Evolutionary conservation across 1,140 invertebrate genomes (phyloP), one percentile per base, ranked within the genome.

Genomic region (Drosophila saltans): DNA sequence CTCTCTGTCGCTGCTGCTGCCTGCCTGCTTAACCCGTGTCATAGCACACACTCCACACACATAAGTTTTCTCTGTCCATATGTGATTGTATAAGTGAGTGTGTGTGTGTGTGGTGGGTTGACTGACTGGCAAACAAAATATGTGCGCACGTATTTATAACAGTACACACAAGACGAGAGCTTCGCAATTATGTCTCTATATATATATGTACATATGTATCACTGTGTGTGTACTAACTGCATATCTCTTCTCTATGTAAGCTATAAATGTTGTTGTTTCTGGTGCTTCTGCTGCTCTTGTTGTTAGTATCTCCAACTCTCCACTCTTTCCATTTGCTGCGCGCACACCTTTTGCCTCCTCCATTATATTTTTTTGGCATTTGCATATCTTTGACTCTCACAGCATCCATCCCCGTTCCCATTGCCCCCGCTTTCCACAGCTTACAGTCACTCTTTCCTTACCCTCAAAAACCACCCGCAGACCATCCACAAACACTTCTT

Each of bases 251-350:
- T 76, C 72, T 65, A 36, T 36, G 33, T 36, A 6, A 36, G 33
- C 33, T 36, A 36, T 72, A 58, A 36, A 55, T 60, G 63, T 56
- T 33, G 45, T 55, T 57, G 48, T 81, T 30, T 30, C 28, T 30
- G 33, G 3, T 36, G 6, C 33, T 36, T 30, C 28, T 30, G 33
- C 33, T 36, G 6, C 33, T 36, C 33, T 36, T 36, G 33, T 36
- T 36, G 33, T 1, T 36, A 36, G 33, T 5, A 58, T 85, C 59
- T 85, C 64, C 81, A 67, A 80, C 72, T 88, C 39, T 82, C 78
- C 76, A 86, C 83, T 86, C 83, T 86, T 86, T 86, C 83, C 84
- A 86, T 86, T 86, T 78, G 62, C 76, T 52, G 69, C 65, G 68
- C 65, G 76, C 67, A 67, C 61, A 72, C 57, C 66, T 43, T 43